Conservation (phyloP, 2,113 vertebrate genomes). For the Pardalotus punctatus region DNA sequence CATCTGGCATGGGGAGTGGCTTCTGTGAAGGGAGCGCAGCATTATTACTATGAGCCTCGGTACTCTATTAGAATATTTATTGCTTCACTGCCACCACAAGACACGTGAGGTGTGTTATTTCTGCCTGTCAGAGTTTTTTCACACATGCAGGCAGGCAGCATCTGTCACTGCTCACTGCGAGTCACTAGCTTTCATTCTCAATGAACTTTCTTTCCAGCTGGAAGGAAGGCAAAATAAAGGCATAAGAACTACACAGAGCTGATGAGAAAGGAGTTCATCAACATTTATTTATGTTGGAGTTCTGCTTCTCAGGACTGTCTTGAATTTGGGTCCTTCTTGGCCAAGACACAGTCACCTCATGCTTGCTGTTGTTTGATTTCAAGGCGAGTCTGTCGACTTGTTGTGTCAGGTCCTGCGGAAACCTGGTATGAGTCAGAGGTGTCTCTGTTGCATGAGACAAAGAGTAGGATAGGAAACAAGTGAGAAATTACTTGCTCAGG, state of each 20-base stretch:
- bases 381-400: not conserved
- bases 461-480: not conserved
- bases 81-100: slow-evolving; percentile 28
- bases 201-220: slow-evolving; percentile 30
- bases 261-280: not conserved
- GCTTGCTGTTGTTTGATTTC: slow-evolving; percentile 12
- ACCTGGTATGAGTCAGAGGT: not conserved
- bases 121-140: slow-evolving; percentile 58
- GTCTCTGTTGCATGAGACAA: not conserved
- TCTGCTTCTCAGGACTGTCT: not conserved
- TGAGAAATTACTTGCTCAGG: not conserved
- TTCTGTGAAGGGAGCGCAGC: slow-evolving; percentile 12
- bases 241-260: not conserved
- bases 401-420: slow-evolving; percentile 16
- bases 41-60: slow-evolving; percentile 24
- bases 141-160: slow-evolving; percentile 56
- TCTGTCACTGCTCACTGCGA: slow-evolving; percentile 38
- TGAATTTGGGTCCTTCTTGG: not conserved
- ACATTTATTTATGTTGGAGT: not conserved
- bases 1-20: slow-evolving; percentile 12
- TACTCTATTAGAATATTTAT: slow-evolving; percentile 50
- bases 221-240: slow-evolving; percentile 16
- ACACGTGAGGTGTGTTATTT: slow-evolving; percentile 28
- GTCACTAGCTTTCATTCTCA: slow-evolving; percentile 54
- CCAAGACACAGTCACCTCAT: not conserved